These are phyloP conservation scores for Sarcophilus harrisii DNA, from an alignment of 2,797 vertebrate species.

Conservation along the genomic window DNA sequence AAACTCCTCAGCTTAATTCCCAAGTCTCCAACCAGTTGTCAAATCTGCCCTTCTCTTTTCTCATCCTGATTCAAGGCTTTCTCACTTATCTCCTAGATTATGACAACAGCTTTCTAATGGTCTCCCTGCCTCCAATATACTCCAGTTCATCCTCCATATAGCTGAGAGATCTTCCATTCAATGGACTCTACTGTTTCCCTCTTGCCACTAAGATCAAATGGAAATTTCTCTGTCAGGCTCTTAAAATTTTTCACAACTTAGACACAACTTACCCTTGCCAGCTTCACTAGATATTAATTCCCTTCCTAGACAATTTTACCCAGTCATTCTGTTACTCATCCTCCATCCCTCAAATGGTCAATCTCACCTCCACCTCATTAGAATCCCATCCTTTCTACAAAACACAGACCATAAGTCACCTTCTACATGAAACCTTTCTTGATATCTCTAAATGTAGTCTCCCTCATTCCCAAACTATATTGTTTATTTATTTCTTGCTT, in stretches of 20 bases:
- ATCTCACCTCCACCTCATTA: not conserved
- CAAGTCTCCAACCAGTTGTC: not conserved
- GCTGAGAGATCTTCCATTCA: not conserved
- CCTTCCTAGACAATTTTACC: not conserved
- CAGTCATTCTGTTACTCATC: not conserved
- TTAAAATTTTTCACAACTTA: not conserved
- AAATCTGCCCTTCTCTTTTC: not conserved
- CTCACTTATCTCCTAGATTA: not conserved
- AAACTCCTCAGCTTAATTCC: rapidly evolving
- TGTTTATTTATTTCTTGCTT: not conserved
- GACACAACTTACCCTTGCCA: not conserved
- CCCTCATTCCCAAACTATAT: not conserved
- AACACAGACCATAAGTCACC: not conserved
- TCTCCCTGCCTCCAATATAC: not conserved
- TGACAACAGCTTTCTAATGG: not conserved
- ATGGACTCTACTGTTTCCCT: not conserved
- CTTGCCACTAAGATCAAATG: not conserved
- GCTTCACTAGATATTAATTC: not conserved
- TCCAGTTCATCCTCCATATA: not conserved
- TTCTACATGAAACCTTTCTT: not conserved
- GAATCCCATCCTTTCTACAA: not conserved
- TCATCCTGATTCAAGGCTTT: too few relatives aligned
- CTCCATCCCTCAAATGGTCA: not conserved
- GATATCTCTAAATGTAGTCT: not conserved
- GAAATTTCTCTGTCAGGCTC: not conserved